Evolutionary conservation across 2,113 vertebrate species (phyloP).

Genomic region (Dicentrarchus labrax): DNA sequence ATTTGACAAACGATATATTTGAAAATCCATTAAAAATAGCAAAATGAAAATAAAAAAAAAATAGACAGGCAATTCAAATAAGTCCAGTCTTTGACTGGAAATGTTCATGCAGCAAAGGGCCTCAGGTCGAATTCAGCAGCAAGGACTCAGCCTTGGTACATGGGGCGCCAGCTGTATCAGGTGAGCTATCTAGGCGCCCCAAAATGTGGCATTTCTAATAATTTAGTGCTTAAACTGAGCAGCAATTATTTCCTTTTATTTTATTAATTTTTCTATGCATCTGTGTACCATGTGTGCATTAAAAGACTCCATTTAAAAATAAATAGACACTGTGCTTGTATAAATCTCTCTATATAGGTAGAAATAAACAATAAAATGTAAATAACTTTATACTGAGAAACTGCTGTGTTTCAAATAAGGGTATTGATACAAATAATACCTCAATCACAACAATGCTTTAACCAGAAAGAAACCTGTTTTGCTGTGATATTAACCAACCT

Average conservation of each 20-base stretch:
- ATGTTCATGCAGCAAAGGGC: too few species aligned
- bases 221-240: too few species aligned
- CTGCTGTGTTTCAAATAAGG: neutral
- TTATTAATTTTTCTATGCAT: neutral
- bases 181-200: too few species aligned
- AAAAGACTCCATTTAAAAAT: neutral
- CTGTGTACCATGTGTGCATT: neutral
- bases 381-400: neutral
- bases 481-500: neutral
- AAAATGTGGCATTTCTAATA: too few species aligned
- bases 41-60: too few species aligned
- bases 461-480: neutral
- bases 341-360: neutral
- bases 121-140: neutral
- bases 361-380: neutral
- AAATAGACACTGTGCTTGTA: neutral
- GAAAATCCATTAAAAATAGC: too few species aligned
- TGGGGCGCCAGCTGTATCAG: too few species aligned
- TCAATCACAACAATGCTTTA: neutral
- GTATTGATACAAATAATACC: neutral
- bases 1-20: neutral
- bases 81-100: too few species aligned
- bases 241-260: too few species aligned
- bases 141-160: too few species aligned
- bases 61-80: too few species aligned